These are phyloP conservation scores for Schizothorax lantsangensis DNA, from an alignment of 2,797 vertebrate genomes.

Conservation along the genomic window DNA sequence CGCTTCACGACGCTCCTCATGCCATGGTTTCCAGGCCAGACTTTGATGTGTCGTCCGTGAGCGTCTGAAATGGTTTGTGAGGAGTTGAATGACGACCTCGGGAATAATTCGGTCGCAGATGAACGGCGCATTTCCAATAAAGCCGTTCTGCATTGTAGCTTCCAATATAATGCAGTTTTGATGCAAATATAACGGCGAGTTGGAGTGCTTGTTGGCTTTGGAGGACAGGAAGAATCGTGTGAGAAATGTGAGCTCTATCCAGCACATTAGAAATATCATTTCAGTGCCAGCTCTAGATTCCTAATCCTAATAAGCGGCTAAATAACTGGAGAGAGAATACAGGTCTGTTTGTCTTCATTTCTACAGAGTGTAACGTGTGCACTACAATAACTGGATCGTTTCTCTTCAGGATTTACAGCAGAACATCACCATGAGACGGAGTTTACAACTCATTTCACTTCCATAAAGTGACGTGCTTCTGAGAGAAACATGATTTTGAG, in stretches of 20 bases:
- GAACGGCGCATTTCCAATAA: conserved; percentile 11
- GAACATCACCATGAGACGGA: background rate
- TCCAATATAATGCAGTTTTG: background rate
- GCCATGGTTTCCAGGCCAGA: background rate
- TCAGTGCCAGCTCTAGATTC: conserved; percentile 37
- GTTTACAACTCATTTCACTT: conserved; percentile 1
- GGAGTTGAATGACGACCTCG: background rate
- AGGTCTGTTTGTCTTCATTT: background rate
- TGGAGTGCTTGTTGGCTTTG: background rate
- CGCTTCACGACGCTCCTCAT: background rate
- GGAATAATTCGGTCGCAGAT: conserved; percentile 3
- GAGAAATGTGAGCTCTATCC: background rate
- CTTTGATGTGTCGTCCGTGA: background rate
- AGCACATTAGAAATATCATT: conserved; percentile 21
- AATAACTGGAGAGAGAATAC: conserved; percentile 5
- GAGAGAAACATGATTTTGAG: background rate
- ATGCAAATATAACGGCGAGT: background rate
- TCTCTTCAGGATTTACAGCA: background rate
- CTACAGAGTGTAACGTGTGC: background rate
- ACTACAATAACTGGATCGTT: background rate
- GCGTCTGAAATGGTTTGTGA: background rate
- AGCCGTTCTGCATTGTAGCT: background rate
- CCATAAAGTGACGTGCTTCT: background rate
- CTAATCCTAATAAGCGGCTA: conserved; percentile 19
- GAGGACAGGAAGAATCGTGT: conserved; percentile 18